Evolutionary conservation across 37 sponge, comb jelly and placozoan species (phyloP).

Genomic region (Tethya wilhelma): DNA sequence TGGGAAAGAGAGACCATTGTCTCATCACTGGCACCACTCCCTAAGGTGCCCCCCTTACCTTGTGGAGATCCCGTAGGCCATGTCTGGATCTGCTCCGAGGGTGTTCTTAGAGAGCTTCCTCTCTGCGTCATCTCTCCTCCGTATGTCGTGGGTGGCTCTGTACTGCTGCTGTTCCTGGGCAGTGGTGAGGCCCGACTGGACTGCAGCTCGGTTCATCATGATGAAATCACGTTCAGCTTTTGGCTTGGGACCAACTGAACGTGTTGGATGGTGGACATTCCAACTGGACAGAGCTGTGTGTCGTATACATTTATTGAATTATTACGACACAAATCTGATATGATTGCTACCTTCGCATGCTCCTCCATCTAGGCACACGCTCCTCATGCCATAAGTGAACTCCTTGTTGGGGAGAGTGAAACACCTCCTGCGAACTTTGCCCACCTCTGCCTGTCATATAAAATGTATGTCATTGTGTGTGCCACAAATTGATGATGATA

Average conservation of each 20-base stretch:
- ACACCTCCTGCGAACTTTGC: slow-evolving; percentile 49
- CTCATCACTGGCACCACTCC: neutral
- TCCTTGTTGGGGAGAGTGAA: slow-evolving; percentile 76
- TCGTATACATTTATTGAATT: neutral
- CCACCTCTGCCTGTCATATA: slow-evolving; percentile 61
- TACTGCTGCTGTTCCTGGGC: slow-evolving; percentile 87
- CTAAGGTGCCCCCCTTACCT: slow-evolving; percentile 28
- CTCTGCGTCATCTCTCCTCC: slow-evolving; percentile 36
- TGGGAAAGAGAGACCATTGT: neutral
- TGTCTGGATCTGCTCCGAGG: slow-evolving; percentile 48
- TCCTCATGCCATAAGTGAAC: slow-evolving; percentile 84
- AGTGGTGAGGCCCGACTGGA: slow-evolving; percentile 86
- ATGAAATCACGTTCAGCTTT: slow-evolving; percentile 78
- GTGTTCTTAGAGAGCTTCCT: neutral
- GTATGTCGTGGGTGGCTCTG: slow-evolving; percentile 84
- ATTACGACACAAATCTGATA: neutral
- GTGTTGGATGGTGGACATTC: slow-evolving; percentile 38
- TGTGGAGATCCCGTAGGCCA: slow-evolving; percentile 83
- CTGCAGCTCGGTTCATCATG: slow-evolving; percentile 74
- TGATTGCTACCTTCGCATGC: slow-evolving; percentile 47
- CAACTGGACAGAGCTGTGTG: slow-evolving; percentile 61
- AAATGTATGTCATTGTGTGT: neutral
- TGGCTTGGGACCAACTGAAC: slow-evolving; percentile 15
- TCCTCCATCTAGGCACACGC: slow-evolving; percentile 68
- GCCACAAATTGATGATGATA: neutral